Conservation (phyloP, 2,797 vertebrate genomes). For the Eulemur albifrons region DNA sequence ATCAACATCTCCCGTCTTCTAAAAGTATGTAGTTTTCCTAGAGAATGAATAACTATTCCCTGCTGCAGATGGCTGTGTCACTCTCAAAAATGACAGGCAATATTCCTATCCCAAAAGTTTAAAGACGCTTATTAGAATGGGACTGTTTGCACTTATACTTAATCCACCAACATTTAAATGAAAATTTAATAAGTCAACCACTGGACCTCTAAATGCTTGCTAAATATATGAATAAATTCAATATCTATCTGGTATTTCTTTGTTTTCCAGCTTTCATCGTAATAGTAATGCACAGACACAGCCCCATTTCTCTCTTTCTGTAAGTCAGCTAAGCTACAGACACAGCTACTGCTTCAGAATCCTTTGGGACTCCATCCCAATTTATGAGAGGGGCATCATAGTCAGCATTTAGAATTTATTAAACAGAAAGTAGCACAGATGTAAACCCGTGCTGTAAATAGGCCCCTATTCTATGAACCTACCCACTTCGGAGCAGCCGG, state of each 20-base stretch:
- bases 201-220: neutral
- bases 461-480: neutral
- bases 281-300: neutral
- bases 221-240: neutral
- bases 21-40: neutral
- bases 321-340: neutral
- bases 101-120: neutral
- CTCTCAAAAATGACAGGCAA: neutral
- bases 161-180: neutral
- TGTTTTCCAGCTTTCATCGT: neutral
- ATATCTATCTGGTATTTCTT: neutral
- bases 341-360: neutral
- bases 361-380: neutral
- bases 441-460: neutral
- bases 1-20: neutral
- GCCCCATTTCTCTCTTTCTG: neutral
- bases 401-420: neutral
- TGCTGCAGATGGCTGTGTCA: neutral
- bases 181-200: neutral
- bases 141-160: neutral
- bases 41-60: neutral
- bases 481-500: neutral
- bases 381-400: neutral
- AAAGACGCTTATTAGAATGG: neutral
- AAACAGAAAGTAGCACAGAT: neutral